Base-by-base conservation (phyloP, 64 coral and sea anemone species). In the Stichodactyla helianthus region DNA sequence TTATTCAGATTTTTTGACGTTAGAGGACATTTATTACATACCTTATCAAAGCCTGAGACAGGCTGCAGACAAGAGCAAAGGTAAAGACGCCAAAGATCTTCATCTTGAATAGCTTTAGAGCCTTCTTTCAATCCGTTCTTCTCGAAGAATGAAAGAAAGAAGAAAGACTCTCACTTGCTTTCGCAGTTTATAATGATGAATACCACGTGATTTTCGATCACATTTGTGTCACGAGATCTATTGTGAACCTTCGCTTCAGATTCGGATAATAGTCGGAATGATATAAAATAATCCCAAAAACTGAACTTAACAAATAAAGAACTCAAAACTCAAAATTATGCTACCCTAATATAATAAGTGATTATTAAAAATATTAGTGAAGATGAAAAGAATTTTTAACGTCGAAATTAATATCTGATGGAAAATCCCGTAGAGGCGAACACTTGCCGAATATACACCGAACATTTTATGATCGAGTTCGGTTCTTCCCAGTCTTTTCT, bases 31-130 rank as follows among this genome's bases (percentile, higher is more conserved):
- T n/a, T n/a, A 68, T 7, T 26, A 74, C 68, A 35, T 90, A 90
- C 89, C 89, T 90, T 44, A 90, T 17, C 6, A 77, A 50, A 64
- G 82, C 89, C 70, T 90, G 71, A 5, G 89, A 90, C 13, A 90
- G 89, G 71, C 89, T 64, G 12, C 85, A 16, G 54, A 35, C 50
- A 79, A 90, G 53, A 61, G 58, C 25, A 7, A 89, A 52, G 60
- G 52, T 16, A 81, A 81, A 81, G 50, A 7, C 6, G 53, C 50
- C 55, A 28, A 8, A 22, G 25, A 19, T 50, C 52, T 51, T 77
- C 57, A 55, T 27, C n/a, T 15, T 76, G 20, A 77, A 27, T 6
- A 44, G 7, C 7, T n/a, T 6, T 50, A 19, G 0, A 16, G 51
- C 5, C 23, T n/a, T 77, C 20, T 15, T 77, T 6, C 26, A 55